Evolutionary conservation across 2,113 vertebrate genomes (phyloP).

Genomic region (Dissostichus mawsoni): DNA sequence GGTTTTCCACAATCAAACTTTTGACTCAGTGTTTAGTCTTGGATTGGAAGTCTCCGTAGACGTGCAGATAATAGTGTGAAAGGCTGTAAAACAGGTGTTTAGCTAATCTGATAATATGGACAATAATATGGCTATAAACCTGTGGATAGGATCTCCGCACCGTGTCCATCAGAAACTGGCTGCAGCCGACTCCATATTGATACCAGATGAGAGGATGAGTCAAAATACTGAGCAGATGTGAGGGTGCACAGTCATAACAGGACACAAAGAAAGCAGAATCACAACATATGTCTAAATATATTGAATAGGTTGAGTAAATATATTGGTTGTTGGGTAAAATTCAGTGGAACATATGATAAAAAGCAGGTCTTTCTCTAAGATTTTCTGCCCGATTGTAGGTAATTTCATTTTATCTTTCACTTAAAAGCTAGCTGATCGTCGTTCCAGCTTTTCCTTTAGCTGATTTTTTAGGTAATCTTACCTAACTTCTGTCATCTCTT

Average conservation of each 20-base stretch:
- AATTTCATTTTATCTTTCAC: not conserved
- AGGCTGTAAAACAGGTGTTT: slow-evolving; percentile 31
- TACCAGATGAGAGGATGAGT: slow-evolving; percentile 76
- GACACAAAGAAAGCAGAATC: slow-evolving; percentile 26
- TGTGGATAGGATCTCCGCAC: slow-evolving; percentile 24
- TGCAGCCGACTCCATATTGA: slow-evolving; percentile 59
- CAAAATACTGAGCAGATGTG: slow-evolving; percentile 72
- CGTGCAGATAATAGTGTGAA: slow-evolving; percentile 25
- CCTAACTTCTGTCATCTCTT: too few relatives aligned
- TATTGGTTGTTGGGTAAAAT: not conserved
- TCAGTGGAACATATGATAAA: slow-evolving; percentile 7
- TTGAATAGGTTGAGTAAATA: slow-evolving; percentile 7
- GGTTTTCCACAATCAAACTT: slow-evolving; percentile 36
- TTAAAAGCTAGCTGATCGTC: not conserved
- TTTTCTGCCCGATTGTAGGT: not conserved
- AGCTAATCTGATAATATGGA: slow-evolving; percentile 59
- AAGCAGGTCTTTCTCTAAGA: not conserved
- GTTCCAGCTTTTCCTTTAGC: not conserved
- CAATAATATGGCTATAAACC: slow-evolving; percentile 52
- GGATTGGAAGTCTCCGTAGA: slow-evolving; percentile 30
- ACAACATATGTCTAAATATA: slow-evolving; percentile 25
- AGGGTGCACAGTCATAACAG: slow-evolving; percentile 49
- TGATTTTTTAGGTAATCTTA: too few relatives aligned
- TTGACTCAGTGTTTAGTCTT: slow-evolving; percentile 40
- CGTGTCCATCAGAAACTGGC: slow-evolving; percentile 60